Evolutionary conservation across 2,888 invertebrate genomes (phyloP).

Genomic region (Halocaridina rubra): DNA sequence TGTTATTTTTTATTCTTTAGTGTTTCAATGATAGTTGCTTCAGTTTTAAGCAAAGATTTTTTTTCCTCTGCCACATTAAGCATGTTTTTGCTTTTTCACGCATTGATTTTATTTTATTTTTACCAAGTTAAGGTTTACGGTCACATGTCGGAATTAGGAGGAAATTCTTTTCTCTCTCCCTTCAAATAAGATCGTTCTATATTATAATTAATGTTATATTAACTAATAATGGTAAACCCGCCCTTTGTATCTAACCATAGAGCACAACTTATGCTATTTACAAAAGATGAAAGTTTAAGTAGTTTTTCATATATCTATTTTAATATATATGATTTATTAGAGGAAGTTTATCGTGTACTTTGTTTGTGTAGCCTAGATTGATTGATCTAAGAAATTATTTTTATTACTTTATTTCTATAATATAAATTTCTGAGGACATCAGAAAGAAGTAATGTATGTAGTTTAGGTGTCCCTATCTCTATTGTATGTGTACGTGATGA

Average conservation of each 20-base stretch:
- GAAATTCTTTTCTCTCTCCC: not conserved
- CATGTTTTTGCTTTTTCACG: not conserved
- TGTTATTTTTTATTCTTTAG: not conserved
- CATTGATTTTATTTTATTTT: too few relatives aligned
- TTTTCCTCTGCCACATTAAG: not conserved
- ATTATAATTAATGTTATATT: conserved; percentile 34
- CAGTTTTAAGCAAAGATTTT: not conserved
- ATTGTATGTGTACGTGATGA: conserved; percentile 47
- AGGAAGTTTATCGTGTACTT: conserved; percentile 60
- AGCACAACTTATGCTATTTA: conserved; percentile 60
- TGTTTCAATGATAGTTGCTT: not conserved
- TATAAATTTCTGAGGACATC: conserved; percentile 55
- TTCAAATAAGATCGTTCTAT: not conserved
- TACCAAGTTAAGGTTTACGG: too few relatives aligned
- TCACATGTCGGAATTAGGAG: too few relatives aligned
- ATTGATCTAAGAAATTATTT: conserved; percentile 61
- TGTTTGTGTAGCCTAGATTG: conserved; percentile 61
- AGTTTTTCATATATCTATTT: conserved; percentile 62
- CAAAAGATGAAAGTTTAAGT: conserved; percentile 61
- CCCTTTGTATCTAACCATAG: conserved; percentile 57
- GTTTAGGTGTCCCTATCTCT: conserved; percentile 51
- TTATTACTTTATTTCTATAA: conserved; percentile 61
- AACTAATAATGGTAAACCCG: conserved; percentile 47
- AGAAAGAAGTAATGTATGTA: conserved; percentile 47
- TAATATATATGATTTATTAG: conserved; percentile 62